Base-by-base conservation (phyloP, 2,888 invertebrate genomes). In the Eupithecia subumbrata region DNA sequence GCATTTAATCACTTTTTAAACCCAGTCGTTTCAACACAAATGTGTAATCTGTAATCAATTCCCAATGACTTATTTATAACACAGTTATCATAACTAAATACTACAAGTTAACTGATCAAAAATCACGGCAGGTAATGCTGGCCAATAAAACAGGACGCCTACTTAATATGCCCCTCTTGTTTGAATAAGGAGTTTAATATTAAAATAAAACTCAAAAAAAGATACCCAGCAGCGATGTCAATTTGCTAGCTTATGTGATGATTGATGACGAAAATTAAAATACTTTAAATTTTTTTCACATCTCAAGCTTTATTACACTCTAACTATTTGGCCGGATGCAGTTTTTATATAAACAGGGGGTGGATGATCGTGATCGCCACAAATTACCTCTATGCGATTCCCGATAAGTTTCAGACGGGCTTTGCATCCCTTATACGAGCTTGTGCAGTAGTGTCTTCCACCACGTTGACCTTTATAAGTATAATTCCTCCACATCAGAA, bases 321-420 rank as follows among this genome's bases (percentile, higher is more conserved):
- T 63, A 63, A 63, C 30, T 25, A 63, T 63, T 14, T 25, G 5
- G 5, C 63, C 63, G 2, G 63, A 63, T 14, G 63, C 16, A 64
- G 30, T 64, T 30, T 16, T 64, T 12, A 69, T 78, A 79, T 16
- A 25, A 64, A 56, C n/a, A 2, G 79, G 79, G 0, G 79, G 81
- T n/a, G 43, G 43, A 83, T 45, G 80, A 11, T n/a, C 30, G 37
- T 79, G 80, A 18, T 56, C 22, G 22, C 3, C 22, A 74, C 60
- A 0, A 7, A 37, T 9, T 30, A 78, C 76, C 14, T 60, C 4
- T 30, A 64, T 68, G 9, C 78, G 76, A 22, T 52, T 18, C 5
- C 14, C 12, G 30, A 71, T 66, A 12, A 80, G 34, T 48, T 78
- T 80, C 12, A 80, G 22, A 14, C 64, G 74, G 9, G 78, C 78